Evolutionary conservation across 2,113 vertebrate genomes (phyloP), one percentile per base, ranked within the genome.

Genomic region (Xenopus laevis): DNA sequence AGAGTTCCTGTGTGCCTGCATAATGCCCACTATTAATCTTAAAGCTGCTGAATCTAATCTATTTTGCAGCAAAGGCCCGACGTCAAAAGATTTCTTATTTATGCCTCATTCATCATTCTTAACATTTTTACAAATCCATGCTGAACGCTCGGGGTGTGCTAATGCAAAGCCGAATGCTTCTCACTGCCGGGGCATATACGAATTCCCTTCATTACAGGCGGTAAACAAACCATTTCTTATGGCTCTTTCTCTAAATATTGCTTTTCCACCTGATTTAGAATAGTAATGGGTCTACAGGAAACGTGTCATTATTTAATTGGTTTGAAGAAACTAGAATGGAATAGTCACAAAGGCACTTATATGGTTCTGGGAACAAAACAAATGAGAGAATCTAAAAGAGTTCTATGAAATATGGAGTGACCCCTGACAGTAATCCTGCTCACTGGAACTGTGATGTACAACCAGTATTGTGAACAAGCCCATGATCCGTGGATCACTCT

Each of bases 11-110:
- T 79, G 72, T 77, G 75, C 70, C 52, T 81, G 78, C 79, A 80
- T 83, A 84, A 86, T 79, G 27, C 23, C 71, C 63, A 27, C 27
- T 52, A 70, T 78, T 81, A 86, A 82, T 72, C 71, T 79, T 73
- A 75, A 70, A 83, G 81, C 73, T 86, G 66, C 79, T 87, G 69
- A 50, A 60, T 69, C 60, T 79, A 81, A 86, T 84, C 71, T 65
- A 71, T 83, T 86, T 84, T 80, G 75, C 58, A 73, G 53, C 79
- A 73, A 55, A 69, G 72, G 80, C 74, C 71, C 71, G 70, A 79
- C 84, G 78, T 80, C 79, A 86, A 82, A 81, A 64, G 74, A 83
- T 81, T 33, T 64, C 76, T 78, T 82, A 85, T 83, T 84, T 85
- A 78, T 65, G 84, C 69, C 52, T 78, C 79, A 78, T 73, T 80